Base-by-base conservation (phyloP, 1,140 invertebrate species). In the Stegodyphus mimosarum region DNA sequence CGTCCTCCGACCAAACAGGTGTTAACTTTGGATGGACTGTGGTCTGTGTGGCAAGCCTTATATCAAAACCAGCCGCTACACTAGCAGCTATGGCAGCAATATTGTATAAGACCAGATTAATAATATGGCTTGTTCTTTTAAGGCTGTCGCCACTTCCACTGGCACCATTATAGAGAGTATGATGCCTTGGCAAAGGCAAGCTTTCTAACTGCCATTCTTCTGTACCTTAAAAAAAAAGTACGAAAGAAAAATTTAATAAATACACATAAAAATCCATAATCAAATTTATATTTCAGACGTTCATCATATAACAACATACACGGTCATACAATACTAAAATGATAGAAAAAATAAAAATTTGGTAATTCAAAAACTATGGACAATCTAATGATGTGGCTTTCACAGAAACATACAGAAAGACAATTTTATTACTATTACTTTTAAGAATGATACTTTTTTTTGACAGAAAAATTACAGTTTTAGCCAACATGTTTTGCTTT, bases 51-150 rank as follows among this genome's bases (percentile, higher is more conserved):
- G 49, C 95, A 89, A 96, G 92, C 88, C 96, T 92, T 48, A 99
- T 94, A 91, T 98, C 97, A 89, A 96, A 97, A 1, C 97, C 97
- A 50, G 95, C 94, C 0, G 94, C 96, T 13, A 98, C 94, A 33
- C 95, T 94, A 0, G 96, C 96, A 87, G 98, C 90, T 91, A 98
- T 93, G 10, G 96, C 95, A 50, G 95, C 95, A 91, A 98, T 96
- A 90, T 97, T 97, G 91, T 96, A 97, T 76, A 98, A 91, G 13
- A 95, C 93, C 89, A 95, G 90, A 89, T 97, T 95, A 83, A 96
- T 93, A 88, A 95, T 93, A 75, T 89, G 89, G 55, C 74, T 73
- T 13, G 60, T 18, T 66, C 80, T 83, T 13, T 86, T 66, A 6
- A 67, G 63, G 52, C 64, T 81, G 11, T 78, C 60, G 7, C 51